A percentile compares a stretch with the other conserved stretches of the same genome.
These are phyloP conservation scores for Benthosema pterotum DNA, from an alignment of 2,797 vertebrate species.

Conservation along the genomic window DNA sequence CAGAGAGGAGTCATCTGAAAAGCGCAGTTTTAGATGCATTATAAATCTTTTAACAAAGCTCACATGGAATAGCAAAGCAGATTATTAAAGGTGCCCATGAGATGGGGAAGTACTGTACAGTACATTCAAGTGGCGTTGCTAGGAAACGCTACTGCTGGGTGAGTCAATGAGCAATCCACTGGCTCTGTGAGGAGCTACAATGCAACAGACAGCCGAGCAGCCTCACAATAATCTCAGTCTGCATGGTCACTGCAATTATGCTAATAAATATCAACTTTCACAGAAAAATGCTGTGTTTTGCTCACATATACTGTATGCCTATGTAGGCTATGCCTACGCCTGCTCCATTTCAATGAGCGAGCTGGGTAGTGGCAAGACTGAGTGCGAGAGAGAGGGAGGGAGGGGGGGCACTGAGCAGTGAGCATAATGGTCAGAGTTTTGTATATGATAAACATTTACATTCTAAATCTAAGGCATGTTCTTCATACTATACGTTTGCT, in stretches of 20 bases:
- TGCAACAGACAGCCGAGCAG: conserved; percentile 69
- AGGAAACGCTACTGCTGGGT: conserved; percentile 80
- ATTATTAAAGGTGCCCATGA: conserved; percentile 80
- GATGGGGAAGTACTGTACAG: conserved; percentile 75
- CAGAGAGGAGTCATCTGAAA: conserved; percentile 34
- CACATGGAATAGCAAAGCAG: conserved; percentile 69
- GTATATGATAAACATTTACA: not conserved
- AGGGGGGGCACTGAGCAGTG: conserved; percentile 11
- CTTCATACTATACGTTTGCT: too few relatives aligned
- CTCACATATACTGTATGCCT: conserved; percentile 7
- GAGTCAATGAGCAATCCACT: conserved; percentile 74
- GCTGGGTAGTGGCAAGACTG: conserved; percentile 8
- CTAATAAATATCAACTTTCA: conserved; percentile 74
- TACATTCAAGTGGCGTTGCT: conserved; percentile 79
- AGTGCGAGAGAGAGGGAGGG: not conserved
- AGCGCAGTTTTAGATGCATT: conserved; percentile 64
- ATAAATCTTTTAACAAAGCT: conserved; percentile 80
- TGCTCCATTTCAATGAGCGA: conserved; percentile 45
- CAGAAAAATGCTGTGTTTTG: conserved; percentile 47
- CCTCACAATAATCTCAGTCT: conserved; percentile 71
- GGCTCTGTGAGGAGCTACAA: conserved; percentile 70
- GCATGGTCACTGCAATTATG: conserved; percentile 77
- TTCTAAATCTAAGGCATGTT: too few relatives aligned
- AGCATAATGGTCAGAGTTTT: conserved; percentile 45
- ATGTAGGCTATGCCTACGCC: conserved; percentile 10